phyloP scores from a whole-genome alignment of 2,797 vertebrate species.

The Epinephelus malabaricus region DNA sequence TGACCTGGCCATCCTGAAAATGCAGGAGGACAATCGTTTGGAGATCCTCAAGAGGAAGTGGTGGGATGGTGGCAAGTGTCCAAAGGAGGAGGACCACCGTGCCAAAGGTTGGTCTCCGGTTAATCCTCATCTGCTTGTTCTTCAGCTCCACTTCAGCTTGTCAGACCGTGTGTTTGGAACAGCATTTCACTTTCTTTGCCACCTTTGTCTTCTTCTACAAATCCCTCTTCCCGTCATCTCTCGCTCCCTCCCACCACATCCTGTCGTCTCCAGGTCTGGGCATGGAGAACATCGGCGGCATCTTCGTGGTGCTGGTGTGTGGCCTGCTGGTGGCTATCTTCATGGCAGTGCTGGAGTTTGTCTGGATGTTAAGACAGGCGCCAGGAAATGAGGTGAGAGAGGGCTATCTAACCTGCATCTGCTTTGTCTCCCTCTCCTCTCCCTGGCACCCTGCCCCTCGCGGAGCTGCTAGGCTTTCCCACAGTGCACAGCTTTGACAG shows the following conservation, averaged over 20 bases:
- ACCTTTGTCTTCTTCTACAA: background rate
- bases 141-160: background rate
- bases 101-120: slow-evolving; percentile 92
- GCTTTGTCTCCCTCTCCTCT: slow-evolving; percentile 79
- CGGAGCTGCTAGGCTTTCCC: slow-evolving; percentile 55
- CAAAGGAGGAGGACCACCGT: slow-evolving; percentile 97
- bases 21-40: slow-evolving; percentile 98
- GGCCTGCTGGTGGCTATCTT: slow-evolving; percentile 98
- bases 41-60: slow-evolving; percentile 98
- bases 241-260: background rate
- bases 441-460: slow-evolving; percentile 54
- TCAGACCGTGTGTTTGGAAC: background rate
- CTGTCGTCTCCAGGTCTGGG: slow-evolving; percentile 89
- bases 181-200: background rate
- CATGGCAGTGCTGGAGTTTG: slow-evolving; percentile 99
- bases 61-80: slow-evolving; percentile 99
- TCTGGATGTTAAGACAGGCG: slow-evolving; percentile 95
- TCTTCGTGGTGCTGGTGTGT: slow-evolving; percentile 99
- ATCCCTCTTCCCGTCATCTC: background rate
- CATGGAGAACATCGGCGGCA: slow-evolving; percentile 99
- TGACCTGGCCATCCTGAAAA: slow-evolving; percentile 96
- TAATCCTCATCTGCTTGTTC: slow-evolving; percentile 21
- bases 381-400: slow-evolving; percentile 96
- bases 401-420: slow-evolving; percentile 85
- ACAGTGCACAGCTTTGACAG: slow-evolving; percentile 56